Evolutionary conservation across 30 jellyfish, hydroid and myxozoan genomes (phyloP), one percentile per base, ranked within the genome.

Genomic region (Pelagia noctiluca): DNA sequence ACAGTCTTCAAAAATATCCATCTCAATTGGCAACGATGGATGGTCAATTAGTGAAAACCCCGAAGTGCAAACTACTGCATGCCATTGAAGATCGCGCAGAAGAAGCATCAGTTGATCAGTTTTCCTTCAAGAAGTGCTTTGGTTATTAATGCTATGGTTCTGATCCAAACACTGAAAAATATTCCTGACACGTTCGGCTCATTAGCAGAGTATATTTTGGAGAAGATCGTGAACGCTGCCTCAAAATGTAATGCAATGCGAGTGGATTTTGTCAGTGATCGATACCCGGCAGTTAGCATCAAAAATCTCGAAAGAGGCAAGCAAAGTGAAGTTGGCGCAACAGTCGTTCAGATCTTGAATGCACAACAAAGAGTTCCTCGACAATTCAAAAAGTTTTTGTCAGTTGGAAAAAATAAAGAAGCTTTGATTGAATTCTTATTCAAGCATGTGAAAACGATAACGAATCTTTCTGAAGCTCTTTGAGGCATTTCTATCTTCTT

Each of bases 251-350:
- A 32, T 25, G 67, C 75, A 28, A 1, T 38, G 36, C 22, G 82
- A 70, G 80, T 83, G 3, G 94, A 83, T 71, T 83, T 83, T 71
- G 88, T 83, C 12, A 2, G 74, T 35, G 94, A 83, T 49, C 23
- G 87, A 35, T 83, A 83, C 42, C 94, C 94, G 33, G 36, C 60
- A 32, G 33, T 71, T 28, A 53, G 94, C 57, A 83, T 73, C 54
- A 83, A 83, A 42, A 53, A 38, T 50, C 74, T 37, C 34, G 88
- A 83, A 42, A 29, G 94, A 57, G 21, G 71, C 70, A 71, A 83
- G 33, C 35, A 82, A 42, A 89, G 85, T 3, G 65, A 48, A 32
- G 21, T 66, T 28, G 89, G 95, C 5, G 78, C 28, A 3, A 71
- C 68, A 25, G 29, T n/a, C 26, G 50, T 81, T 3, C 21, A 50